Evolutionary conservation across 2,888 invertebrate genomes (phyloP).

Genomic region (Nephrocerus scutellatus): DNA sequence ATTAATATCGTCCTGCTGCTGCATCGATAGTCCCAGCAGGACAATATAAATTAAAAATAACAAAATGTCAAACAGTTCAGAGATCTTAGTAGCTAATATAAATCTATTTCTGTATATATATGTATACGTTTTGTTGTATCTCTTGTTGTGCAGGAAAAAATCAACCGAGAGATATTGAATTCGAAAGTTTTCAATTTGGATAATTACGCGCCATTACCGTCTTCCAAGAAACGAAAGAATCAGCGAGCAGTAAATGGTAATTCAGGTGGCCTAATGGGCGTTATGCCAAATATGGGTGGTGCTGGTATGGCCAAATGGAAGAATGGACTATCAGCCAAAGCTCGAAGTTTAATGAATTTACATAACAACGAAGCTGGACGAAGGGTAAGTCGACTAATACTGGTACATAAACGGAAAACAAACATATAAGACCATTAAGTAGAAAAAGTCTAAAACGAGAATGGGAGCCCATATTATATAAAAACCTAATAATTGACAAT

Average conservation of each 20-base stretch:
- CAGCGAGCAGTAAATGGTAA: slow-evolving; percentile 39
- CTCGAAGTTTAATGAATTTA: slow-evolving; percentile 88
- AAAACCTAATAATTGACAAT: no score
- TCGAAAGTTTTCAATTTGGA: slow-evolving; percentile 45
- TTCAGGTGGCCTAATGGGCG: slow-evolving; percentile 22
- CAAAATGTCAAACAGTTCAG: no score
- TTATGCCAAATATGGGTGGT: slow-evolving; percentile 18
- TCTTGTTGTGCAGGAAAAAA: slow-evolving; percentile 40
- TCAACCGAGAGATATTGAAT: slow-evolving; percentile 46
- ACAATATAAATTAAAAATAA: no score
- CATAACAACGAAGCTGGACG: slow-evolving; percentile 98
- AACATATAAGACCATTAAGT: slow-evolving; percentile 90
- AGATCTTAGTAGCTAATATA: no score
- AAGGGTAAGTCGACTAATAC: slow-evolving; percentile 59
- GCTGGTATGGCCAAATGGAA: slow-evolving; percentile 29
- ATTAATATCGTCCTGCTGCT: no score
- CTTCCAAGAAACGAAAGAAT: slow-evolving; percentile 41
- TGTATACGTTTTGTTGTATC: not conserved
- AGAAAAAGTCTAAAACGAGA: not conserved
- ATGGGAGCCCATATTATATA: no score
- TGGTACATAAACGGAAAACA: no score
- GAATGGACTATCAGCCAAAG: slow-evolving; percentile 46
- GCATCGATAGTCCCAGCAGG: no score
- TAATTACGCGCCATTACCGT: slow-evolving; percentile 30
- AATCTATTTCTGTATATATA: no score